Percentiles rank a stretch among this genome's conserved stretches.
These are phyloP conservation scores for Hirtodrosophila trivittata DNA, from an alignment of 2,888 invertebrate genomes.

Conservation along the genomic window DNA sequence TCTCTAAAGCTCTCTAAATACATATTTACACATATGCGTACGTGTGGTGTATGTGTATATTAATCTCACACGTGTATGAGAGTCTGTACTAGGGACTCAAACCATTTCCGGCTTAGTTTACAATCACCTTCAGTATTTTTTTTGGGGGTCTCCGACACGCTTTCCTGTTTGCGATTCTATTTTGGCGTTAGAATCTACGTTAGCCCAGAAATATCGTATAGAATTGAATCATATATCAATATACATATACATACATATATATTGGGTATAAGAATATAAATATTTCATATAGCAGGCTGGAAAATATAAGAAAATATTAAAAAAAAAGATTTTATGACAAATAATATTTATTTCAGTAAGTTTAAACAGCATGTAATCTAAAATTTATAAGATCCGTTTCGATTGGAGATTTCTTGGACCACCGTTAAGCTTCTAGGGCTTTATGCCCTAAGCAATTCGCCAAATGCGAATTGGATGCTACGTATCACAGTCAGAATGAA, in stretches of 20 bases:
- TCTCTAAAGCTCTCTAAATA: neutral
- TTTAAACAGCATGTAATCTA: slow-evolving; percentile 35
- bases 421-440: slow-evolving; percentile 20
- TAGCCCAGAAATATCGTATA: neutral
- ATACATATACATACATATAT: neutral
- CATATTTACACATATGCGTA: too few species aligned
- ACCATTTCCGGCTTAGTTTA: slow-evolving; percentile 45
- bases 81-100: slow-evolving; percentile 18
- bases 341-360: slow-evolving; percentile 29
- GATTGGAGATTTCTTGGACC: slow-evolving; percentile 35
- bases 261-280: neutral
- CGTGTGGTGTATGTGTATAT: slow-evolving; percentile 3
- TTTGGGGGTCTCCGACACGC: slow-evolving; percentile 9
- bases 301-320: neutral
- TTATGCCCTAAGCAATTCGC: slow-evolving; percentile 16
- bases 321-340: slow-evolving; percentile 4
- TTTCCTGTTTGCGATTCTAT: slow-evolving; percentile 19
- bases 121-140: slow-evolving; percentile 36
- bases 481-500: slow-evolving; percentile 26
- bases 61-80: slow-evolving; percentile 14
- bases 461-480: slow-evolving; percentile 32
- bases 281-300: slow-evolving; percentile 15
- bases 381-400: slow-evolving; percentile 26
- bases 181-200: slow-evolving; percentile 22
- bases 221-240: too few species aligned